Percentiles rank a stretch among this genome's conserved stretches.
Conservation (phyloP, 2,888 invertebrate species). For the Coenonympha glycerion region DNA sequence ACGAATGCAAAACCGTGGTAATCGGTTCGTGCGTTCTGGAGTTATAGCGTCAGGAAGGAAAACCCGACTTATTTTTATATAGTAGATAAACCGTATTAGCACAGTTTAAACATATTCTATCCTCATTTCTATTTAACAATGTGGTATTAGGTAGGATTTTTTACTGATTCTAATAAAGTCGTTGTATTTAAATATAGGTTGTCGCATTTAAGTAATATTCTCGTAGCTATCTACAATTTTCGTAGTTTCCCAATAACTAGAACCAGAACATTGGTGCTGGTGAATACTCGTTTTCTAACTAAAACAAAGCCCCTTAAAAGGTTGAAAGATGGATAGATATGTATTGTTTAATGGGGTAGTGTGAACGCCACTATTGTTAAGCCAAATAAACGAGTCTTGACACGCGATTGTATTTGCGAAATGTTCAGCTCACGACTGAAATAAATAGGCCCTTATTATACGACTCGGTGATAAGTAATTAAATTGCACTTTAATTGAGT, state of each 20-base stretch:
- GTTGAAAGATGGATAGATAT: constrained; percentile 63
- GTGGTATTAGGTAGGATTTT: too few species aligned
- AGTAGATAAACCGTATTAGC: too few species aligned
- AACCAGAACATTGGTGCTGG: constrained; percentile 9
- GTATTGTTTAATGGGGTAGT: constrained; percentile 67
- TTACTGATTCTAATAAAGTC: too few species aligned
- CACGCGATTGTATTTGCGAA: constrained; percentile 66
- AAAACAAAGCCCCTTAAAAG: constrained; percentile 40
- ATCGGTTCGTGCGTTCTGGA: too few species aligned
- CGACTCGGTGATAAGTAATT: constrained; percentile 60
- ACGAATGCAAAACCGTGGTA: too few species aligned
- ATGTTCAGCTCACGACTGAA: constrained; percentile 58
- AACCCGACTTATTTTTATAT: too few species aligned
- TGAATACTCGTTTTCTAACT: constrained; percentile 22
- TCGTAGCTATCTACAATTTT: constrained; percentile 3
- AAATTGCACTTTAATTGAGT: constrained; percentile 62
- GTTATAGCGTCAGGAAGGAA: too few species aligned
- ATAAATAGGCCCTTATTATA: constrained; percentile 63
- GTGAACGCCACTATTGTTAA: constrained; percentile 64
- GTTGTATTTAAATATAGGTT: not conserved
- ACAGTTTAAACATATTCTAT: too few species aligned
- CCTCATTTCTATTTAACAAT: too few species aligned
- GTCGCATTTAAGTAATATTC: not conserved
- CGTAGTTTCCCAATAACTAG: constrained; percentile 10
- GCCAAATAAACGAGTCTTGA: constrained; percentile 66